phyloP scores from a whole-genome alignment of 2,113 vertebrate genomes.

The Telmatochromis sp. region DNA sequence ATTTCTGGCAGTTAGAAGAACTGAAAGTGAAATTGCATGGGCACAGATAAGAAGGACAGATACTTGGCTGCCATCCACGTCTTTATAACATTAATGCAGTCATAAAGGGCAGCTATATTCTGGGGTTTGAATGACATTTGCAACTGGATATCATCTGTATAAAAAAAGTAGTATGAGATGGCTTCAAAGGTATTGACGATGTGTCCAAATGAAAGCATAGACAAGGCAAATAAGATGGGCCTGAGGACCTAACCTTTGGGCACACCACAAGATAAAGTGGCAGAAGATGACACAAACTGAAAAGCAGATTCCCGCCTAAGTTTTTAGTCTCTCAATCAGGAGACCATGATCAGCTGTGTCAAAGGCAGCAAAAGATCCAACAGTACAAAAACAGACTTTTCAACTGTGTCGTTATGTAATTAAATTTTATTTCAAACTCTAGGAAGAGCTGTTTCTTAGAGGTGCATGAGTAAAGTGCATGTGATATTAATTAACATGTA shows the following conservation, averaged over 20 bases:
- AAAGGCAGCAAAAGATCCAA: rapidly evolving
- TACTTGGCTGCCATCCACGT: neutral
- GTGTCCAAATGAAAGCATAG: neutral
- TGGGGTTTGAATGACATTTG: neutral
- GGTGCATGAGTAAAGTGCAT: rapidly evolving
- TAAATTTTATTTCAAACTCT: neutral
- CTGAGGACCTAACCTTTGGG: neutral
- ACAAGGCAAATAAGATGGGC: neutral
- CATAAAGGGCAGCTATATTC: neutral
- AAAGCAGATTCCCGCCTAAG: neutral
- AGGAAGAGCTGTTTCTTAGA: neutral
- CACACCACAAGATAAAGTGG: neutral
- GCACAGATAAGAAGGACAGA: neutral
- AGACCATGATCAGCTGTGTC: neutral
- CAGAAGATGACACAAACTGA: neutral
- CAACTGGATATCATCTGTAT: neutral
- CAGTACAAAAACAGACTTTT: neutral
- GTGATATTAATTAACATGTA: neutral
- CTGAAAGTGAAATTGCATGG: neutral
- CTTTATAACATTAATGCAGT: neutral
- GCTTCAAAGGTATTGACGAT: neutral
- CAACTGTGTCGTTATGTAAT: rapidly evolving
- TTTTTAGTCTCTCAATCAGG: too few species aligned
- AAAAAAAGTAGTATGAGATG: neutral
- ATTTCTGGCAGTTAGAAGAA: neutral